Evolutionary conservation across 2,113 vertebrate genomes (phyloP), one percentile per base, ranked within the genome.

Genomic region (Blennius ocellaris): DNA sequence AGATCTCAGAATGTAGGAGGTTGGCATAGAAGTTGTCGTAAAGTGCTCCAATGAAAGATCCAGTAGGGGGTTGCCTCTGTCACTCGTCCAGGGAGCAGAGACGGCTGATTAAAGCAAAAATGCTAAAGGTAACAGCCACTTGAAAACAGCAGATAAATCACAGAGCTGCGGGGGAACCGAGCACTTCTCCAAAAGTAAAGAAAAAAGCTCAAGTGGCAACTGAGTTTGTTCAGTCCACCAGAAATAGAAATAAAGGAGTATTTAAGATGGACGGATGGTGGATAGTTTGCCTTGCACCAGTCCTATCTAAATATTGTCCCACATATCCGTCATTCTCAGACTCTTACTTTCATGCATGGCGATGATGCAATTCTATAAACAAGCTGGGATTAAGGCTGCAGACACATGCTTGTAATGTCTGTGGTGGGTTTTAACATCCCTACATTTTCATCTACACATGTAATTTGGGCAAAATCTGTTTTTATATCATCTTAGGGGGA

Each of bases 1-100:
- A 65, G 64, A 78, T 78, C 59, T 80, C 52, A 76, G 64, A 40
- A 30, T 59, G 39, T n/a, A 66, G 54, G 52, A 36, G 8, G 50
- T 30, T 73, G 38, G 41, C 51, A 30, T 6, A 44, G 41, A 75
- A 64, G 37, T 50, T 60, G 55, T 49, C 54, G 73, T 55, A 63
- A 77, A 77, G 86, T 73, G 52, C 67, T 56, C n/a, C 79, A 44
- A 83, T 49, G 69, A 83, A 44, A 58, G 60, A 77, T 73, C 69
- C 72, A 37, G 61, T 55, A 50, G 48, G 80, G 57, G 60, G 51
- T 8, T 17, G 60, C 63, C 48, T 79, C 54, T 75, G 79, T 86
- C 83, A 77, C 39, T 47, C 50, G 41, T 75, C n/a, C 48, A 30
- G 44, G 62, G 52, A 81, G 60, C 78, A 70, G 15, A 81, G 74